Conservation (phyloP, 2,113 vertebrate genomes). For the Orthonyx spaldingii region DNA sequence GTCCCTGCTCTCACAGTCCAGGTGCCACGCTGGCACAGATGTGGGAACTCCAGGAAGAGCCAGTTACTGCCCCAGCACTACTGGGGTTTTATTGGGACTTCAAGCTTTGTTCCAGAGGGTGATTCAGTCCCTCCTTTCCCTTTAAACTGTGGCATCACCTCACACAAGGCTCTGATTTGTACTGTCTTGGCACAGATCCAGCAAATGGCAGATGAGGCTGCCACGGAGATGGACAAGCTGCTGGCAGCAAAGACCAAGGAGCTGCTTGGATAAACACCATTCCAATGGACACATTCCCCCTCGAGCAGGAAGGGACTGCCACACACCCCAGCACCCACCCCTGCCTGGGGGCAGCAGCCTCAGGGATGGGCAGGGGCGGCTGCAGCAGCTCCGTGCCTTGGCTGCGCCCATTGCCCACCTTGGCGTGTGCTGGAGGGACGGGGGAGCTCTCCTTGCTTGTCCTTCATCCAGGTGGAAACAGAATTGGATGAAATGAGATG, state of each 20-base stretch:
- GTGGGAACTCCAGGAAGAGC: background rate
- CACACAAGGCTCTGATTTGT: background rate
- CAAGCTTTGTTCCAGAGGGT: background rate
- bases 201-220: slow-evolving; percentile 83
- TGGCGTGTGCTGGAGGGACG: background rate
- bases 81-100: background rate
- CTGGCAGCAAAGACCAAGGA: slow-evolving; percentile 90
- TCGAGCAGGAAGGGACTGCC: background rate
- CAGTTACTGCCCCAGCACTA: background rate
- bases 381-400: background rate
- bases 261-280: slow-evolving; percentile 74
- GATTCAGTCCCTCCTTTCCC: background rate
- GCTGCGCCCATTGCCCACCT: background rate
- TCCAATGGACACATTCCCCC: background rate
- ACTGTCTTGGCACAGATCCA: slow-evolving; percentile 79
- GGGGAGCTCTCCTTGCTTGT: background rate
- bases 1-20: background rate
- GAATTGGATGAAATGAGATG: background rate
- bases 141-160: background rate
- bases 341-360: background rate
- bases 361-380: background rate
- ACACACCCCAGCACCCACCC: fast-evolving
- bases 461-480: background rate
- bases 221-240: slow-evolving; percentile 85
- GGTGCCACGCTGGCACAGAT: background rate